Base-by-base conservation (phyloP, 2,113 vertebrate genomes). In the Chroicocephalus ridibundus region DNA sequence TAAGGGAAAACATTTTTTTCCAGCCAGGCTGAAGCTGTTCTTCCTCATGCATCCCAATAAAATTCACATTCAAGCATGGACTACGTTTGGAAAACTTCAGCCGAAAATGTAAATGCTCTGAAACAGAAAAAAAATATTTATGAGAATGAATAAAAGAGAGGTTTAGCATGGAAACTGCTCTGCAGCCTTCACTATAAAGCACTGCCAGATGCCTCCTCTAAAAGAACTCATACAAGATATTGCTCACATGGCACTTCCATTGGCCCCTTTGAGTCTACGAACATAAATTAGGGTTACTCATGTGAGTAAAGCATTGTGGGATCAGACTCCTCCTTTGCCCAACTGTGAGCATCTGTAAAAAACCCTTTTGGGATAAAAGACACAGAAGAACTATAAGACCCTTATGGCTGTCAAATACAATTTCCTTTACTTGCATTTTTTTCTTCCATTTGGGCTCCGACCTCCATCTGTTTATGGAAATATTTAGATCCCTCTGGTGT, bases 381-480 rank as follows among this genome's bases (percentile, higher is more conserved):
- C 95, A 93, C 96, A 96, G 84, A 96, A 97, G 90, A 97, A 95
- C 95, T 94, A 82, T 96, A 97, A 98, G 97, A 97, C 98, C 91
- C 94, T 98, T 98, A 97, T 97, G 96, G 91, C 27, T 97, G 97
- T 98, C 98, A 98, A 96, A 95, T 97, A 97, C 80, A 97, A 98
- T 98, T 98, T 98, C 98, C 97, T 97, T 97, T 97, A 89, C 84
- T 95, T 92, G 88, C 95, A 96, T 97, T 94, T 97, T 97, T 97
- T 94, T 96, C 84, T 97, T 98, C 84, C 49, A 57, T 96, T 97
- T 93, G 91, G 95, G 95, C 96, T 80, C 32, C 0, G 52, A 97
- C 96, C 96, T 97, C 97, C 97, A 98, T 98, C 97, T 98, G 97
- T 98, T 98, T 98, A 97, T 98, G 97, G 96, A 98, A 98, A 98